These are phyloP conservation scores for Synodontis membranacea DNA, from an alignment of 2,113 vertebrate genomes.

Conservation along the genomic window DNA sequence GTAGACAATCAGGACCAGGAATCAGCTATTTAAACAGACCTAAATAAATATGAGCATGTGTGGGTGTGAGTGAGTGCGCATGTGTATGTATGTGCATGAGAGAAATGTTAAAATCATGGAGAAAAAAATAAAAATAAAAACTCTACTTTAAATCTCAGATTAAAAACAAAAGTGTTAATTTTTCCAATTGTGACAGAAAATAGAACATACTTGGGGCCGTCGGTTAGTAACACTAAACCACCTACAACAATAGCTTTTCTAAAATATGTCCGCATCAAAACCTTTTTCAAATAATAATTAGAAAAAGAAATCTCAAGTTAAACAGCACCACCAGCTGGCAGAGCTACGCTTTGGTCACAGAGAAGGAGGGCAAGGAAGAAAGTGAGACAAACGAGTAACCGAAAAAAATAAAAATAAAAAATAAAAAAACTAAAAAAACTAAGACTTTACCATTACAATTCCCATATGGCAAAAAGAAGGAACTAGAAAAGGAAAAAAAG, in stretches of 20 bases:
- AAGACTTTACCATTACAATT: slow-evolving; percentile 30
- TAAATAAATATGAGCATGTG: slow-evolving; percentile 76
- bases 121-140: slow-evolving; percentile 6
- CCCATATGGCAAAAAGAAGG: slow-evolving; percentile 11
- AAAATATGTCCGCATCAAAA: slow-evolving; percentile 55
- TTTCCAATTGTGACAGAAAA: slow-evolving; percentile 58
- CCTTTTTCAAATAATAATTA: slow-evolving; percentile 56
- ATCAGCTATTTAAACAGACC: slow-evolving; percentile 73
- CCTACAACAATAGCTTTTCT: slow-evolving; percentile 55
- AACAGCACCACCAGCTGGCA: slow-evolving; percentile 76
- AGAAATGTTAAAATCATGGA: slow-evolving; percentile 35
- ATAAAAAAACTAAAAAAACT: not conserved
- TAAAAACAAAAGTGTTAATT: slow-evolving; percentile 15
- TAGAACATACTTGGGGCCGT: slow-evolving; percentile 39
- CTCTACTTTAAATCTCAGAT: slow-evolving; percentile 27
- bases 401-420: not conserved
- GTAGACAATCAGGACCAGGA: slow-evolving; percentile 59
- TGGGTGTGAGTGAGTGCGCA: slow-evolving; percentile 44
- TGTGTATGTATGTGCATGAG: slow-evolving; percentile 12
- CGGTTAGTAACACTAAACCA: slow-evolving; percentile 51
- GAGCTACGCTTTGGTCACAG: slow-evolving; percentile 77
- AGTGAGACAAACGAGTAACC: not conserved
- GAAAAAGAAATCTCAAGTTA: slow-evolving; percentile 68
- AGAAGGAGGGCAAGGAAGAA: slow-evolving; percentile 42
- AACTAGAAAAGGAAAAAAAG: slow-evolving; percentile 34